Evolutionary conservation across 2,113 vertebrate species (phyloP).

Genomic region (Brevimyrus niger): DNA sequence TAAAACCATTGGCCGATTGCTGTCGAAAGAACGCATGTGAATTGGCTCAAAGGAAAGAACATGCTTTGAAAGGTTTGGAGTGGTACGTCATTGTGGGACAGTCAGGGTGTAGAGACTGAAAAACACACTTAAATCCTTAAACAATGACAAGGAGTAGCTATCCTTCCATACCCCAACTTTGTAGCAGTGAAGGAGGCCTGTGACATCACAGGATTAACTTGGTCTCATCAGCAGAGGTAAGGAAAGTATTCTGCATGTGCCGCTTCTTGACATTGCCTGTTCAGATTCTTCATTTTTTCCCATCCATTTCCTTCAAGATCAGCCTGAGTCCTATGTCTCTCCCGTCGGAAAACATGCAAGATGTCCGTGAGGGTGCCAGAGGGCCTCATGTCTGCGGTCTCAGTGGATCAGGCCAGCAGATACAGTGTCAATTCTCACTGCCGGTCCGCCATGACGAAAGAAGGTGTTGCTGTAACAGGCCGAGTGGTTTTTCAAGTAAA

Average conservation of each 20-base stretch:
- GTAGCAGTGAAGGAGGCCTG: background rate
- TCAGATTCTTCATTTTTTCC: background rate
- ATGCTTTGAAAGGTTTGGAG: slow-evolving; percentile 10
- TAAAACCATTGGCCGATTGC: slow-evolving; percentile 23
- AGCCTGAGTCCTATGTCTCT: background rate
- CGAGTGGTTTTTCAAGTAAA: background rate
- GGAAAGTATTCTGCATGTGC: background rate
- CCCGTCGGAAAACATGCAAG: background rate
- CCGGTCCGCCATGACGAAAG: background rate
- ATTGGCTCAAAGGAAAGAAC: background rate
- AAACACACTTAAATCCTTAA: background rate
- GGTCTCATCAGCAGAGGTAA: background rate
- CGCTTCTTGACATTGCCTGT: background rate
- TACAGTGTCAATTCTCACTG: background rate
- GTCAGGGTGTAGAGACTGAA: background rate
- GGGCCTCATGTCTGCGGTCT: background rate
- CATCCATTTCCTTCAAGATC: background rate
- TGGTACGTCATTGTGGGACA: slow-evolving; percentile 28
- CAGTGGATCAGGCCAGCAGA: background rate
- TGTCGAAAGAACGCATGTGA: background rate
- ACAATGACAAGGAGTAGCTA: background rate
- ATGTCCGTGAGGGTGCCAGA: background rate
- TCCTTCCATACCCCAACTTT: background rate
- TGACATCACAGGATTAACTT: background rate
- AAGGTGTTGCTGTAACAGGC: background rate